phyloP scores from a whole-genome alignment of 2,113 vertebrate genomes.

The Triplophysa tibetana region DNA sequence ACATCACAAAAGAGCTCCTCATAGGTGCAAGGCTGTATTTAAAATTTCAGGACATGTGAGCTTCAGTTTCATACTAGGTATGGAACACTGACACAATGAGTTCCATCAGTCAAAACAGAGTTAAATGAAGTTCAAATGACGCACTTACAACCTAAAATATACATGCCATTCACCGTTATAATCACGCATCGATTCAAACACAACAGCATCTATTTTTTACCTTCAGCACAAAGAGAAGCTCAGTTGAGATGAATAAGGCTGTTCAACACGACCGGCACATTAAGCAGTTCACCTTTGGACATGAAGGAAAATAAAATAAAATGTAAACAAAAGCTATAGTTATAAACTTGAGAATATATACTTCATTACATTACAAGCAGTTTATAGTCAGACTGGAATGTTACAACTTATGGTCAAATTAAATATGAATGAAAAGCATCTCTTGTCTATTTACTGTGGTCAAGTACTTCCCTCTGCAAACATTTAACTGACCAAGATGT shows the following conservation, averaged over 20 bases:
- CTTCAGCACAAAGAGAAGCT: conserved; percentile 41
- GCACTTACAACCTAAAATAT: conserved; percentile 41
- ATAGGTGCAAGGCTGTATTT: background rate
- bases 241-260: conserved; percentile 64
- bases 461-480: background rate
- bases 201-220: conserved; percentile 57
- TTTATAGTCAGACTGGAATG: background rate
- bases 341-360: background rate
- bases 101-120: conserved; percentile 33
- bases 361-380: conserved; percentile 51
- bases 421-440: conserved; percentile 15
- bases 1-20: background rate
- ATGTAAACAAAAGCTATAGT: too few species aligned
- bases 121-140: conserved; percentile 53
- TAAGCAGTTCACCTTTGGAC: conserved; percentile 1
- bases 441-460: background rate
- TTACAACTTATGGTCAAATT: background rate
- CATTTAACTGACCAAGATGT: conserved; percentile 4
- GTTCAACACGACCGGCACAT: conserved; percentile 45
- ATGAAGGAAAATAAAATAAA: too few species aligned
- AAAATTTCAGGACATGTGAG: background rate
- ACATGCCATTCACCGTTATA: conserved; percentile 40
- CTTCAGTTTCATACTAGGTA: conserved; percentile 18
- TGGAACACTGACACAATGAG: conserved; percentile 29
- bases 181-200: conserved; percentile 56